Conservation (phyloP, 2,113 vertebrate species). For the Strix uralensis region DNA sequence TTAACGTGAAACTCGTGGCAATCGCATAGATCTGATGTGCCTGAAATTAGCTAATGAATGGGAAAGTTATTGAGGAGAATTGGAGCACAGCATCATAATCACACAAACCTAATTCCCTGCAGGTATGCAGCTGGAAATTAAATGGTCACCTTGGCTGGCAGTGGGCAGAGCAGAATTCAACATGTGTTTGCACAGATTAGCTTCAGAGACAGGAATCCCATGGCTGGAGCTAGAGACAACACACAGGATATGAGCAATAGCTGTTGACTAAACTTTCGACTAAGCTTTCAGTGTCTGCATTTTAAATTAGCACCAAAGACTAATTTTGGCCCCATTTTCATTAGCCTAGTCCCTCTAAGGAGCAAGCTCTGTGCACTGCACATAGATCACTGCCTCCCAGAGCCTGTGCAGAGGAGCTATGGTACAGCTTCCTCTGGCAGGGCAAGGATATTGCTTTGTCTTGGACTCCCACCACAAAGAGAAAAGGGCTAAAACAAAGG, state of each 20-base stretch:
- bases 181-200: not conserved
- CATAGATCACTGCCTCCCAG: not conserved
- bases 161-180: not conserved
- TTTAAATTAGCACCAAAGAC: not conserved
- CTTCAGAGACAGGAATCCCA: not conserved
- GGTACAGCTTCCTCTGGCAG: not conserved
- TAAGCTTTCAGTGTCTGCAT: not conserved
- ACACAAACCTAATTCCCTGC: not conserved
- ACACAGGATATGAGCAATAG: not conserved
- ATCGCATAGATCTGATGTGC: not conserved
- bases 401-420: not conserved
- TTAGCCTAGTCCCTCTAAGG: not conserved
- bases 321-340: not conserved
- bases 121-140: not conserved
- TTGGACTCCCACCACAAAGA: not conserved
- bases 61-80: not conserved
- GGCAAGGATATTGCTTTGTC: not conserved
- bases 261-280: not conserved
- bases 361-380: not conserved
- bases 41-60: not conserved
- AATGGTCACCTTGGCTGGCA: not conserved
- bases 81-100: not conserved
- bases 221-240: not conserved
- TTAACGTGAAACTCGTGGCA: not conserved
- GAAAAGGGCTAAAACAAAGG: not conserved